Evolutionary conservation across 2,113 vertebrate species (phyloP).

Genomic region (Plectropomus leopardus): DNA sequence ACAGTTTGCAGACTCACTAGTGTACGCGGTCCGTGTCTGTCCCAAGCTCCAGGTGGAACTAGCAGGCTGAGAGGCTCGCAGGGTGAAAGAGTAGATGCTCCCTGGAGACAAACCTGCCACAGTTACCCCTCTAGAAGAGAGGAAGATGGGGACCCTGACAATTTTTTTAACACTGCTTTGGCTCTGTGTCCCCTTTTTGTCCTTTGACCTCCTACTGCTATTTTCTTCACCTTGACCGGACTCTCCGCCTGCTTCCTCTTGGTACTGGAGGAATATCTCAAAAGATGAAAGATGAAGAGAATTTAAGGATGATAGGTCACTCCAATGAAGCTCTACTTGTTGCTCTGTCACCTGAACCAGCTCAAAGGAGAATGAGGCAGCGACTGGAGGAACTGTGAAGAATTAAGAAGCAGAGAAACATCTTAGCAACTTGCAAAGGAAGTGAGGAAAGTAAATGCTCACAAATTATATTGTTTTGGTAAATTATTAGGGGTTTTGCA

Average conservation of each 20-base stretch:
- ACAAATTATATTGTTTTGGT: neutral
- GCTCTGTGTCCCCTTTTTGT: conserved; percentile 9
- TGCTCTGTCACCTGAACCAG: conserved; percentile 85
- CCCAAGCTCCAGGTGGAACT: conserved; percentile 84
- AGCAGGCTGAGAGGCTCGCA: conserved; percentile 80
- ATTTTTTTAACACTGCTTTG: conserved; percentile 22
- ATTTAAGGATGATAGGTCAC: conserved; percentile 68
- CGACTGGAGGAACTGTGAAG: conserved; percentile 49
- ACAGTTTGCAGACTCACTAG: conserved; percentile 84
- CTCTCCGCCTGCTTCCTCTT: conserved; percentile 61
- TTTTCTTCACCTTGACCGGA: conserved; percentile 13
- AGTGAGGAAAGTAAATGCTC: neutral
- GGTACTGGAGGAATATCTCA: conserved; percentile 85
- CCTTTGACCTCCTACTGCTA: conserved; percentile 1
- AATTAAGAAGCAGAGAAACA: neutral
- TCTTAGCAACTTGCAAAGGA: neutral
- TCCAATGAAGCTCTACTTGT: conserved; percentile 86
- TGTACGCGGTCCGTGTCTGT: conserved; percentile 82
- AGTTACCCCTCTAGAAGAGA: conserved; percentile 71
- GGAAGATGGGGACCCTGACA: conserved; percentile 59
- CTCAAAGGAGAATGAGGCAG: conserved; percentile 63
- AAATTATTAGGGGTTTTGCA: neutral
- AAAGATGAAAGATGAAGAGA: conserved; percentile 59
- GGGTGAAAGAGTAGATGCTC: conserved; percentile 84
- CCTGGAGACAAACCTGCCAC: conserved; percentile 86